Conservation (phyloP, 2,888 invertebrate genomes). For the Eupithecia centaureata region DNA sequence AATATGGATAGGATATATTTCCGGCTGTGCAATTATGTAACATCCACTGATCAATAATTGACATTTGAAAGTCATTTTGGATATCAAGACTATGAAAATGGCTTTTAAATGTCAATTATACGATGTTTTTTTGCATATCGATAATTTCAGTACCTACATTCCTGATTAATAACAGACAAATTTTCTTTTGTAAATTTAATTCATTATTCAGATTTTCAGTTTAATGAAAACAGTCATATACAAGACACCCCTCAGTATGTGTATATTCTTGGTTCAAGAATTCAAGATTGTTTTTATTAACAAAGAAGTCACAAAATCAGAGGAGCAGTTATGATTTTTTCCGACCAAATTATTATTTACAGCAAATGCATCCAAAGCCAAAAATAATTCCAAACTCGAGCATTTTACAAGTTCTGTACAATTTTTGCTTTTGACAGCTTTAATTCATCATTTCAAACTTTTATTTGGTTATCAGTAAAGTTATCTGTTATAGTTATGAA, state of each 20-base stretch:
- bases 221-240: conserved; percentile 10
- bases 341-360: background rate
- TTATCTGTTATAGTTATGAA: background rate
- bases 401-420: background rate
- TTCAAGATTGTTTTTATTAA: background rate
- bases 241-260: conserved; percentile 16
- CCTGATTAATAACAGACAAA: background rate
- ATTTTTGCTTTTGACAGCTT: background rate
- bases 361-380: background rate
- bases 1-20: background rate
- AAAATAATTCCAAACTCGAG: background rate
- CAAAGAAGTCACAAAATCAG: background rate
- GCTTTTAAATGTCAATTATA: no score
- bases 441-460: background rate
- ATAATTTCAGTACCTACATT: no score
- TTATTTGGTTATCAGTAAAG: no score
- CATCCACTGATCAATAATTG: no score
- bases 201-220: background rate
- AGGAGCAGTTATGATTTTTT: background rate
- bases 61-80: no score
- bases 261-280: background rate
- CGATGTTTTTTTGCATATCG: no score
- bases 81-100: no score
- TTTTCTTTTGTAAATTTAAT: background rate
- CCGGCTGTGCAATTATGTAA: no score